Conservation (phyloP, 1,140 invertebrate species). For the Tetragonula clypearis region DNA sequence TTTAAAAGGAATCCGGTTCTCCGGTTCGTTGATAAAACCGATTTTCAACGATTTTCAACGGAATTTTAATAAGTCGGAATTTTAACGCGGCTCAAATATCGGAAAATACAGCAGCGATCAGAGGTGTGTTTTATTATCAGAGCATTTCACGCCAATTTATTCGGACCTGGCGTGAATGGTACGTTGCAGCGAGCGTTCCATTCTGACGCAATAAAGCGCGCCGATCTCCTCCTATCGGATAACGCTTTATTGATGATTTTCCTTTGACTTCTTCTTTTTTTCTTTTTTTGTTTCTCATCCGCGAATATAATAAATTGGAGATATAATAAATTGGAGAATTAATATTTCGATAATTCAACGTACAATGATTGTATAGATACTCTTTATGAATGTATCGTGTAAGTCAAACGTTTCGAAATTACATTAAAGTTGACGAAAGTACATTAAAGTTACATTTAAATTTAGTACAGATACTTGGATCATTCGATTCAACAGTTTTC, state of each 20-base stretch:
- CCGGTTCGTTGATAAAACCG: not conserved
- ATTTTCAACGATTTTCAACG: not conserved
- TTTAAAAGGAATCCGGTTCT: not conserved
- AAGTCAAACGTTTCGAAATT: not conserved
- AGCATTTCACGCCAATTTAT: conserved; percentile 8
- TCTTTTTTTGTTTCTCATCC: conserved; percentile 7
- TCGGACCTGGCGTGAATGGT: not conserved
- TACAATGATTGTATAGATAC: not conserved
- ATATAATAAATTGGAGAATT: not conserved
- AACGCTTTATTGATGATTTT: not conserved
- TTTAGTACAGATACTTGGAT: too few species aligned
- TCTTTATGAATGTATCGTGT: not conserved
- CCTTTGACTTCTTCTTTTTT: not conserved
- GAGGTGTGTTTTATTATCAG: not conserved
- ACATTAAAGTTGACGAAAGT: not conserved
- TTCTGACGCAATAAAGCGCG: not conserved
- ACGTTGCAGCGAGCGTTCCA: not conserved
- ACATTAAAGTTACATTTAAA: not conserved
- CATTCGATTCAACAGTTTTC: too few species aligned
- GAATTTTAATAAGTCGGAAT: not conserved
- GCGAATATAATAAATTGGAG: not conserved
- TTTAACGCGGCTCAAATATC: not conserved
- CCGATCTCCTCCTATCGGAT: not conserved
- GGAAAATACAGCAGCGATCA: not conserved
- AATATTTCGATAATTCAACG: not conserved